A percentile compares a stretch with the other conserved stretches of the same genome.
These are phyloP conservation scores for Zaprionus ghesquierei DNA, from an alignment of 1,140 invertebrate species.

Conservation along the genomic window DNA sequence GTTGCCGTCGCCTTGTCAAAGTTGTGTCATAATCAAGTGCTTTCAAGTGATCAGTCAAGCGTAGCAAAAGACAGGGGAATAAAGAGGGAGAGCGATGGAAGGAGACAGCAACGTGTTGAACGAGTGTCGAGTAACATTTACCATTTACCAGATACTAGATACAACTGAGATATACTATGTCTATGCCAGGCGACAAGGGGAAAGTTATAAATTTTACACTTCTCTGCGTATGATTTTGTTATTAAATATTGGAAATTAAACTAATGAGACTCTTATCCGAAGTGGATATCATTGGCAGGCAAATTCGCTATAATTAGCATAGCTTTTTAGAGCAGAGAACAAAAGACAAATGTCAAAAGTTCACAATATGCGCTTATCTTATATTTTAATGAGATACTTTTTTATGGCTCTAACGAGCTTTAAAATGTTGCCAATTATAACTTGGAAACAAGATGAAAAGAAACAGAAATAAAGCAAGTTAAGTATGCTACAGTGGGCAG, in stretches of 20 bases:
- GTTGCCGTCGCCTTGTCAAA: slow-evolving; percentile 19
- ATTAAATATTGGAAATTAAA: no score
- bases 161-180: neutral
- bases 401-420: neutral
- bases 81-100: neutral
- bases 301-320: no score
- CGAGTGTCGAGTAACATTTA: slow-evolving; percentile 1
- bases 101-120: slow-evolving; percentile 1
- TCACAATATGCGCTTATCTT: neutral
- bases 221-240: neutral
- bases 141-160: neutral
- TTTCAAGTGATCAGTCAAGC: slow-evolving; percentile 10
- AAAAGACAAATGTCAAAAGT: neutral
- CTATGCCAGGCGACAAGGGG: neutral
- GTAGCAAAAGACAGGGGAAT: neutral
- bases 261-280: no score
- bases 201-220: slow-evolving; percentile 15
- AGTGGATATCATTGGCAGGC: no score
- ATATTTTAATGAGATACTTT: neutral
- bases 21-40: slow-evolving; percentile 46
- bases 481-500: neutral
- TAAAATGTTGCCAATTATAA: neutral
- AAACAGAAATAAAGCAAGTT: neutral
- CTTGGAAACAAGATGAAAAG: neutral
- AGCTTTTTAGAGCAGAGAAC: neutral